These are phyloP conservation scores for Herminia tarsipennalis DNA, from an alignment of 2,888 invertebrate genomes.

Conservation along the genomic window DNA sequence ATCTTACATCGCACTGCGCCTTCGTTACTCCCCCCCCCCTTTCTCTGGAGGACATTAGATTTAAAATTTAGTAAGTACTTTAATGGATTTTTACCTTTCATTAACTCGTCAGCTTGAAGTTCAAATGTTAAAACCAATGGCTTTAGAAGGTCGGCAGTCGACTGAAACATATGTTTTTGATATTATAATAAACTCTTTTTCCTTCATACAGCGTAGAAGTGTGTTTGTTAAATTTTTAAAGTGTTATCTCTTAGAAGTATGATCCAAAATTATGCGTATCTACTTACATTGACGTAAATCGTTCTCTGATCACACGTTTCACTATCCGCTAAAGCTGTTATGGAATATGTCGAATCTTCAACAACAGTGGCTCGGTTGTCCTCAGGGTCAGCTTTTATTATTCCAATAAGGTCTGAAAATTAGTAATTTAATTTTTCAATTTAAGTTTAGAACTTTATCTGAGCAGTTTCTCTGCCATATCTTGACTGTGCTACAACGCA, in stretches of 20 bases:
- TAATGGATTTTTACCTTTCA: conserved; percentile 50
- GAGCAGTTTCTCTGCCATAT: too few relatives aligned
- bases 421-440: too few relatives aligned
- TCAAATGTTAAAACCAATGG: conserved; percentile 67
- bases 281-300: conserved; percentile 68
- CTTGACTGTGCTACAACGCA: too few relatives aligned
- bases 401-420: conserved; percentile 67
- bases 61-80: neutral
- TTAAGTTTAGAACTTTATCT: too few relatives aligned
- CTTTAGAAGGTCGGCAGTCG: conserved; percentile 68
- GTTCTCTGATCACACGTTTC: conserved; percentile 67
- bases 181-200: too few relatives aligned
- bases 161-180: conserved; percentile 61
- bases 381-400: conserved; percentile 63
- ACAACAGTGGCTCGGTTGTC: conserved; percentile 61
- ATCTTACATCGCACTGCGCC: neutral
- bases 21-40: too few relatives aligned
- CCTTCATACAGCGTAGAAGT: too few relatives aligned
- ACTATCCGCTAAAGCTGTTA: conserved; percentile 56
- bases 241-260: neutral
- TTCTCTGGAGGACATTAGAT: too few relatives aligned
- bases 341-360: conserved; percentile 57
- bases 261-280: too few relatives aligned
- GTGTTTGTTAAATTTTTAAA: neutral
- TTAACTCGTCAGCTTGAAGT: conserved; percentile 51